Base-by-base conservation (phyloP, 2,888 invertebrate genomes). In the Lasioglossum zephyrum region DNA sequence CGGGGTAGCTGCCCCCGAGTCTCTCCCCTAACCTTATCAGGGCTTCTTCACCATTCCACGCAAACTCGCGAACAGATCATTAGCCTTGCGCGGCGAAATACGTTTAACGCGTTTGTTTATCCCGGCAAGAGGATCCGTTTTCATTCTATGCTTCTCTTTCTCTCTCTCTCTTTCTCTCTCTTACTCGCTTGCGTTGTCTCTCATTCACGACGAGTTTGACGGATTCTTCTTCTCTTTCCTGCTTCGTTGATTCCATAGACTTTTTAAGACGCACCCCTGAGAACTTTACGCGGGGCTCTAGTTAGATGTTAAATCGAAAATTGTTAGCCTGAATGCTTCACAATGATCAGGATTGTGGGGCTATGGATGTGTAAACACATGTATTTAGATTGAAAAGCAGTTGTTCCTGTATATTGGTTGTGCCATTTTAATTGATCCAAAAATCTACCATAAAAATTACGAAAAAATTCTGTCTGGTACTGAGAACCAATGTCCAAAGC, bases 1-100 rank as follows among this genome's bases (percentile, higher is more conserved):
- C 6, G 26, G 26, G 60, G 26, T 60, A 26, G 60, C 60, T 53
- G 22, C 49, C 26, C 70, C 78, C 77, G 74, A 49, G n/a, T 49
- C 60, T 39, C 36, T 26, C 60, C 26, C 60, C 60, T 26, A 26
- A 36, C 73, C 66, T 31, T 66, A 13, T 66, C 66, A 66, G 66
- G 31, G 31, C 66, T 26, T 31, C 66, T 26, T 16, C 36, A 3
- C 66, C 66, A 16, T 66, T 41, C 76, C 73, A 39, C 22, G n/a
- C 77, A 47, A 85, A 84, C 77, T 77, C 79, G 80, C 60, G 73
- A 83, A 84, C 80, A 75, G 85, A 81, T 86, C 86, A 86, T 86
- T 86, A 86, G 81, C 81, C 63, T 31, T 31, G 63, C 73, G 39
- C 44, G 47, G 73, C 44, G 74, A 82, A 80, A 74, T 86, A 84